A percentile compares a stretch with the other conserved stretches of the same genome.
Conservation (phyloP, 2,113 vertebrate genomes). For the Hippocampus zosterae region DNA sequence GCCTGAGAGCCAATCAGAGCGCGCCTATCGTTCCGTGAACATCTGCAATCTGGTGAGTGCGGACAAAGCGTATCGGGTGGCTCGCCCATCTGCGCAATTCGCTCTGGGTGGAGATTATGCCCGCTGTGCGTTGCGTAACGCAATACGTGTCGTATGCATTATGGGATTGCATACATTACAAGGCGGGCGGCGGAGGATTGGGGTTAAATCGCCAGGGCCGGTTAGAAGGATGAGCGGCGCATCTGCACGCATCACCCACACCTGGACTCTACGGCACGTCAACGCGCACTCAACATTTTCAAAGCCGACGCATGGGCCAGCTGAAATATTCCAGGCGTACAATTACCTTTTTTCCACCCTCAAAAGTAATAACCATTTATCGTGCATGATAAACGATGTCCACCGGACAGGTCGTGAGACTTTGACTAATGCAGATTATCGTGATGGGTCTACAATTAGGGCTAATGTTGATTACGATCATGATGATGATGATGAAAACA, state of each 20-base stretch:
- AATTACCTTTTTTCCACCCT: neutral
- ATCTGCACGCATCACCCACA: conserved; percentile 13
- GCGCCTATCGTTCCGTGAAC: conserved; percentile 14
- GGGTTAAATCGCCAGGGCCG: conserved; percentile 24
- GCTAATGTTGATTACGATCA: neutral
- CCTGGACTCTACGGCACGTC: conserved; percentile 4
- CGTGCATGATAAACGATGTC: neutral
- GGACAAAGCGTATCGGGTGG: conserved; percentile 29
- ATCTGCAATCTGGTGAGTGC: conserved; percentile 47
- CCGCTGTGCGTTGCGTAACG: conserved; percentile 48
- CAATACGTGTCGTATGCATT: conserved; percentile 37
- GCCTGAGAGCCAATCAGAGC: neutral
- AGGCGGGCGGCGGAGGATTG: neutral
- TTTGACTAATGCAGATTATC: conserved; percentile 8
- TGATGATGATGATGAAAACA: neutral
- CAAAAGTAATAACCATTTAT: neutral
- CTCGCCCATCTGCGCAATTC: conserved; percentile 5
- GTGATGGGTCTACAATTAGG: neutral
- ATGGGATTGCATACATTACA: conserved; percentile 54
- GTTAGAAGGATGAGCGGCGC: conserved; percentile 24
- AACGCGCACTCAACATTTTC: neutral
- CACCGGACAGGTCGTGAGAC: neutral
- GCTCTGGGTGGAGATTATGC: conserved; percentile 31
- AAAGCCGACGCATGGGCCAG: neutral
- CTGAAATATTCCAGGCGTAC: neutral